Conservation (phyloP, 2,888 invertebrate species). For the Petrophora chlorosata region DNA sequence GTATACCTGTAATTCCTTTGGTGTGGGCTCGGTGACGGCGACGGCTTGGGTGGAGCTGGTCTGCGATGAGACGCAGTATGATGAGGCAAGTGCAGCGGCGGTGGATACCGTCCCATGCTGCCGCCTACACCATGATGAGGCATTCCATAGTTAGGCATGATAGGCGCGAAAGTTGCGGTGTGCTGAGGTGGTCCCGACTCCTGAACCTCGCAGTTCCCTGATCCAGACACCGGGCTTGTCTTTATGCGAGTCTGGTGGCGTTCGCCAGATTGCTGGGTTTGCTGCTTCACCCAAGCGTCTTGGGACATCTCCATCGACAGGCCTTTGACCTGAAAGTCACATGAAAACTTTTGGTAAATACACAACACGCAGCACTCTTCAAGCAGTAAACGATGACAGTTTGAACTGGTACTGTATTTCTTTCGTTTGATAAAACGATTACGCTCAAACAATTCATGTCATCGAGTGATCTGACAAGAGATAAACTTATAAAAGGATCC, state of each 20-base stretch:
- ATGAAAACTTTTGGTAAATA: background rate
- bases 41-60: constrained; percentile 76
- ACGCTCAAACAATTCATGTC: no score
- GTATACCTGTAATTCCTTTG: constrained; percentile 84
- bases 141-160: constrained; percentile 71
- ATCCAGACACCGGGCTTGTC: constrained; percentile 74
- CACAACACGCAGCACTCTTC: no score
- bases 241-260: constrained; percentile 75
- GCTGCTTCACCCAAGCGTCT: constrained; percentile 78
- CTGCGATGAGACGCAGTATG: constrained; percentile 79
- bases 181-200: constrained; percentile 85
- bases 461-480: no score
- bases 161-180: constrained; percentile 72
- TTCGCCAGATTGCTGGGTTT: constrained; percentile 71
- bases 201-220: constrained; percentile 72
- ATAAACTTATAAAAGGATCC: no score
- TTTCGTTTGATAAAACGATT: no score
- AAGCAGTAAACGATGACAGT: no score
- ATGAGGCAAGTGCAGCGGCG: constrained; percentile 85
- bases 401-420: no score
- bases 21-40: constrained; percentile 81
- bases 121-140: constrained; percentile 65
- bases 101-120: constrained; percentile 78
- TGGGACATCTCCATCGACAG: constrained; percentile 81
- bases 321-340: constrained; percentile 72